Evolutionary conservation across 2,888 invertebrate species (phyloP).

Genomic region (Melanostoma mellinum): DNA sequence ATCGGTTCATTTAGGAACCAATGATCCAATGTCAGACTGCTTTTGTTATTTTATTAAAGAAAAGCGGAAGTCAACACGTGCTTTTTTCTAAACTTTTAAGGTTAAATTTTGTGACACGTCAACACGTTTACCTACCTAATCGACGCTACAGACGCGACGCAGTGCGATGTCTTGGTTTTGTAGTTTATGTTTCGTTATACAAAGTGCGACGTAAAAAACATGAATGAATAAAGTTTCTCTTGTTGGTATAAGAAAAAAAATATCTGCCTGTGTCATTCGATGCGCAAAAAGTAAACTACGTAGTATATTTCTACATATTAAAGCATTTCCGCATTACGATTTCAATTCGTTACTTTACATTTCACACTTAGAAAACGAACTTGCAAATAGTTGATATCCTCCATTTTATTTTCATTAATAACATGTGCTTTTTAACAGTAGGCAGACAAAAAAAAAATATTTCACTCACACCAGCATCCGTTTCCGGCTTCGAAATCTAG

Average conservation of each 20-base stretch:
- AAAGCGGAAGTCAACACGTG: no score
- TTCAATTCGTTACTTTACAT: conserved; percentile 32
- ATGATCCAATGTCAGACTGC: no score
- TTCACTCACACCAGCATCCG: conserved; percentile 25
- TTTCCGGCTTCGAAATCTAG: conserved; percentile 62
- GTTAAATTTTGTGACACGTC: no score
- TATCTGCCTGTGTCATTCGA: not conserved
- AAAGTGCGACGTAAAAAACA: conserved; percentile 24
- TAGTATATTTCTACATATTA: conserved; percentile 17
- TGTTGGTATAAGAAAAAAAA: not conserved
- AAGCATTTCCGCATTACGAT: conserved; percentile 60
- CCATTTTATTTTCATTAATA: conserved; percentile 9
- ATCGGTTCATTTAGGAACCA: no score
- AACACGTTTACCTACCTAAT: no score
- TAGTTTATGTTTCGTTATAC: no score
- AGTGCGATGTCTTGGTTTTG: no score
- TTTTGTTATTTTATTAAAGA: no score
- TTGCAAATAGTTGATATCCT: conserved; percentile 1
- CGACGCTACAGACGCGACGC: no score
- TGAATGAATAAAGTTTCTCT: not conserved
- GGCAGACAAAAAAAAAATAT: not conserved
- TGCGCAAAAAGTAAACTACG: conserved; percentile 16
- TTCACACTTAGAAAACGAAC: conserved; percentile 29
- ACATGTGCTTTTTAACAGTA: conserved; percentile 9
- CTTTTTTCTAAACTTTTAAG: no score